Conservation (phyloP, 2,888 invertebrate species). For the Podotricha telesiphe region DNA sequence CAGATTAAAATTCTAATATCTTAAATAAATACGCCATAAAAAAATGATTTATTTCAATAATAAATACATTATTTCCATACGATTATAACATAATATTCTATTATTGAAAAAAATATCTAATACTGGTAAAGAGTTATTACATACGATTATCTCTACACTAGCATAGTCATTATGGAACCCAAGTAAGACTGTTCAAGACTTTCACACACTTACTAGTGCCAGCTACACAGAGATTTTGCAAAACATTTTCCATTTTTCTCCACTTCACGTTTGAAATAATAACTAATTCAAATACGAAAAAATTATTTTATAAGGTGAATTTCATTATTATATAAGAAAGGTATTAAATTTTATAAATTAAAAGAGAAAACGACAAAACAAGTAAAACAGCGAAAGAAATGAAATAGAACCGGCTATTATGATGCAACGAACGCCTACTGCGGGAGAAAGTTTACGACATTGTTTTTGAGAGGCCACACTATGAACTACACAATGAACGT, state of each 20-base stretch:
- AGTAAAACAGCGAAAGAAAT: slow-evolving; percentile 49
- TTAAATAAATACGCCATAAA: background rate
- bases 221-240: slow-evolving; percentile 50
- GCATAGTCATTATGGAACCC: background rate
- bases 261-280: slow-evolving; percentile 40
- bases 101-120: background rate
- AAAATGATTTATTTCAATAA: too few species aligned
- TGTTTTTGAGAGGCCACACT: slow-evolving; percentile 47
- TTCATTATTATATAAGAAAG: too few species aligned
- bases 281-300: background rate
- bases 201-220: slow-evolving; percentile 40
- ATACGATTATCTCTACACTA: background rate
- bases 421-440: slow-evolving; percentile 53
- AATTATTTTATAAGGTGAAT: background rate
- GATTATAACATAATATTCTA: background rate
- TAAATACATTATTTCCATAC: background rate
- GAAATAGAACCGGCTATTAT: slow-evolving; percentile 51
- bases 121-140: background rate
- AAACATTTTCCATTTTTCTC: slow-evolving; percentile 54
- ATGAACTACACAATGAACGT: slow-evolving; percentile 9
- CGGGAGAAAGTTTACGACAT: slow-evolving; percentile 60
- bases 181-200: slow-evolving; percentile 27
- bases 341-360: slow-evolving; percentile 3
- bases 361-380: slow-evolving; percentile 39
- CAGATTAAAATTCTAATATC: background rate